Conservation (phyloP, 2,888 invertebrate genomes). For the Drosophila quasianomalipes region DNA sequence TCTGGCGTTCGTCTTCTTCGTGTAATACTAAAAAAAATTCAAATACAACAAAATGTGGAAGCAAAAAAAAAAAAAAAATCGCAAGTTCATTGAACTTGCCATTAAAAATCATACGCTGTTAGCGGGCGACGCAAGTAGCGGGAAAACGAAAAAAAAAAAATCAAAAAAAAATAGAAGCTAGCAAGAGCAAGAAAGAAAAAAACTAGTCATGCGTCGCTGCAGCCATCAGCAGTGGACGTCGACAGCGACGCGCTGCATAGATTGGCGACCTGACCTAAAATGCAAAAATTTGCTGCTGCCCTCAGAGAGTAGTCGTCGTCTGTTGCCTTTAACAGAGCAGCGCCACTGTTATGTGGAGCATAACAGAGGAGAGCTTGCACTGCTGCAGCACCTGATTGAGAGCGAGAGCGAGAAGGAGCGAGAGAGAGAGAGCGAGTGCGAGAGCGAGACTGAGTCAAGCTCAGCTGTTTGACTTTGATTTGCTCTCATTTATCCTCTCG, state of each 20-base stretch:
- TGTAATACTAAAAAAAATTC: slow-evolving; percentile 51
- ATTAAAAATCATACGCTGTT: slow-evolving; percentile 68
- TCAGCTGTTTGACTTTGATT: slow-evolving; percentile 39
- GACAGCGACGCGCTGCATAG: slow-evolving; percentile 70
- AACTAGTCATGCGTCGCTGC: slow-evolving; percentile 74
- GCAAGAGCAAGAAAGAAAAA: slow-evolving; percentile 18
- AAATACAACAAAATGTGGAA: slow-evolving; percentile 46
- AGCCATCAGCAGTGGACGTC: slow-evolving; percentile 36
- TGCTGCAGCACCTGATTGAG: background rate
- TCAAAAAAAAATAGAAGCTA: background rate
- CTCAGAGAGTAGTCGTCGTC: slow-evolving; percentile 25
- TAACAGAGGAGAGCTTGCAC: slow-evolving; percentile 22
- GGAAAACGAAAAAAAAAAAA: slow-evolving; percentile 40
- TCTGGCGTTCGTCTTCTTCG: slow-evolving; percentile 42
- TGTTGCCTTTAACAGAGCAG: slow-evolving; percentile 55
- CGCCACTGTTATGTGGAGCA: slow-evolving; percentile 55
- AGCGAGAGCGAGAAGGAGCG: background rate
- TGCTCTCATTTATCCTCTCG: slow-evolving; percentile 20
- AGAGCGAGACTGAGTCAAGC: slow-evolving; percentile 9
- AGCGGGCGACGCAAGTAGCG: slow-evolving; percentile 47
- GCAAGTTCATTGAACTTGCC: slow-evolving; percentile 84
- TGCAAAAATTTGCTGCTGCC: slow-evolving; percentile 73
- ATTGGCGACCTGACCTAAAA: slow-evolving; percentile 85
- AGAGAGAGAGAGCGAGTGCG: background rate
- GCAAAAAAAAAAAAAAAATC: slow-evolving; percentile 62